Evolutionary conservation across 2,888 invertebrate genomes (phyloP).

Genomic region (Orchesellides sinensis): DNA sequence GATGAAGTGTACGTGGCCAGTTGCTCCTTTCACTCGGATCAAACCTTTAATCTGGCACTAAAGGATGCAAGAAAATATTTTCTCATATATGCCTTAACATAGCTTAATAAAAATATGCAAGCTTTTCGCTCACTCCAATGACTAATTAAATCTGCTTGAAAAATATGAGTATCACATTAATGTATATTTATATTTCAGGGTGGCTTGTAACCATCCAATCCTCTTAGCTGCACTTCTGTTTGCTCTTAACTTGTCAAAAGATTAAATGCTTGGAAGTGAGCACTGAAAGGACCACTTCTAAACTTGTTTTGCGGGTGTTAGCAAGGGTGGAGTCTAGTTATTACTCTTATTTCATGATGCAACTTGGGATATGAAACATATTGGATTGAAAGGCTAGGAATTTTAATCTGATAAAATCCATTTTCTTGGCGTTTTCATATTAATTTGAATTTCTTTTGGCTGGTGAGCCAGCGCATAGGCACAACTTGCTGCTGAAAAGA

Average conservation of each 20-base stretch:
- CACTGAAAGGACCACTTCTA: not conserved
- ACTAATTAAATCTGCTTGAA: slow-evolving; percentile 16
- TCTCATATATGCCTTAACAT: not conserved
- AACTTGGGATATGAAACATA: not conserved
- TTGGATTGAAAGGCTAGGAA: slow-evolving; percentile 4
- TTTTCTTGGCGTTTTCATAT: slow-evolving; percentile 48
- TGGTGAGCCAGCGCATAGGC: slow-evolving; percentile 20
- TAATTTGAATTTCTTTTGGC: slow-evolving; percentile 48
- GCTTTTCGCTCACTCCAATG: slow-evolving; percentile 7
- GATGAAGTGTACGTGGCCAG: slow-evolving; percentile 67
- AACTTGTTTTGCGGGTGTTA: not conserved
- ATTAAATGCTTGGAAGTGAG: not conserved
- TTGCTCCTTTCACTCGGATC: slow-evolving; percentile 62
- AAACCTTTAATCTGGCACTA: slow-evolving; percentile 57
- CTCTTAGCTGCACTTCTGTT: not conserved
- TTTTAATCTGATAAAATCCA: slow-evolving; percentile 51
- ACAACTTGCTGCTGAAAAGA: not conserved
- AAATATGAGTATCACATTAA: not conserved
- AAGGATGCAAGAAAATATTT: slow-evolving; percentile 16
- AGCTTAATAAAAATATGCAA: not conserved
- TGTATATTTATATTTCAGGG: slow-evolving; percentile 21
- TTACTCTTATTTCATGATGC: not conserved
- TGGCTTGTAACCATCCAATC: slow-evolving; percentile 12
- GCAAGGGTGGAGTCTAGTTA: too few species aligned
- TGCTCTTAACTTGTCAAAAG: slow-evolving; percentile 45